Base-by-base conservation (phyloP, 2,113 vertebrate genomes). In the Anolis sagrei region DNA sequence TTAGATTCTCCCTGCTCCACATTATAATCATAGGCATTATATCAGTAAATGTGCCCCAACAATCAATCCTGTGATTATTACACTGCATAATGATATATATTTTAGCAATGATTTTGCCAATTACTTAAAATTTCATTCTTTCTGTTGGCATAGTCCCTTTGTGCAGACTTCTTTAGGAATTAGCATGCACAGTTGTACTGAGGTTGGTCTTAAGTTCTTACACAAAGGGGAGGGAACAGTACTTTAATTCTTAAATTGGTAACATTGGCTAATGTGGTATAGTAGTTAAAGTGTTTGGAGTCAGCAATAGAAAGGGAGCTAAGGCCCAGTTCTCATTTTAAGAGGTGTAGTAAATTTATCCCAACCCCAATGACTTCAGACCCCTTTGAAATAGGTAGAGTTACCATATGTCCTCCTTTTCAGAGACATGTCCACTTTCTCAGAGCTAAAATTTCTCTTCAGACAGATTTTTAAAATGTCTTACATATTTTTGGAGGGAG, bases 61-160 rank as follows among this genome's bases (percentile, higher is more conserved):
- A 91, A 90, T 91, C 80, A 91, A 92, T 87, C 84, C 86, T 61
- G 80, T 94, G 86, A 94, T 95, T 95, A 93, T 89, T 89, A 91
- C 84, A 23, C 80, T 87, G n/a, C 78, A 72, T 95, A 94, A 95
- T 92, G 91, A 89, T 62, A 89, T 77, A 81, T 72, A 78, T 79
- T 91, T 86, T 93, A 93, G 89, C 90, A 27, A 19, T 82, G 76
- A 81, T 89, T 94, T 92, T 91, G 83, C 51, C 88, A 78, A 89
- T 89, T 93, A 78, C 87, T 73, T n/a, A 83, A 81, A 92, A 18
- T 86, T 81, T 14, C 91, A 69, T 94, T 93, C 48, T 90, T 92
- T 92, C 73, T 82, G 1, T 84, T 86, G 29, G 7, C 69, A 7
- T 81, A 94, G 91, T 19, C 29, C 86, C 64, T 90, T 92, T 89